phyloP scores from a whole-genome alignment of 2,113 vertebrate species.

The Myotis lucifugus region DNA sequence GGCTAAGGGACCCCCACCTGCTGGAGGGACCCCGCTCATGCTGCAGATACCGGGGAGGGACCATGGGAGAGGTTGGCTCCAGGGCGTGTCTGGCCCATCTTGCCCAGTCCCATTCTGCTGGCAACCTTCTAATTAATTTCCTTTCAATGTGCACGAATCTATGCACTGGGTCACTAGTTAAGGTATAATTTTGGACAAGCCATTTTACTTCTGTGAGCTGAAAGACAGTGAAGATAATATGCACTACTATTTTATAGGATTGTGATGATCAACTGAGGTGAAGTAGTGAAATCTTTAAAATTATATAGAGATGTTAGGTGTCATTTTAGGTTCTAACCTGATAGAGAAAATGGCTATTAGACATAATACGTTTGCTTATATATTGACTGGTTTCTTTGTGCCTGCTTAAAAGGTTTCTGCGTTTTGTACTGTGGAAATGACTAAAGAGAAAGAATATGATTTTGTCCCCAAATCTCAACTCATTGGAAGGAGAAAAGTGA shows the following conservation, averaged over 20 bases:
- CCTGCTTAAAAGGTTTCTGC: background rate
- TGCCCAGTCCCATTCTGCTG: too few relatives aligned
- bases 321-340: background rate
- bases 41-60: too few relatives aligned
- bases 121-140: too few relatives aligned
- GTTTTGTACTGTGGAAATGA: conserved; percentile 26
- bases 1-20: too few relatives aligned
- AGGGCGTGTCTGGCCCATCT: too few relatives aligned
- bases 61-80: too few relatives aligned
- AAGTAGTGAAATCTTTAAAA: background rate
- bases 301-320: background rate
- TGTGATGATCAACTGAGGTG: conserved; percentile 2
- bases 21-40: too few relatives aligned
- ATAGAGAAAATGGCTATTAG: conserved; percentile 20
- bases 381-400: background rate
- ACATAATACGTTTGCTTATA: background rate
- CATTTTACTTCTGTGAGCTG: background rate
- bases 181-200: conserved; percentile 8
- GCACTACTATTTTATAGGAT: background rate
- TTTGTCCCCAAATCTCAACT: background rate
- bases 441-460: background rate
- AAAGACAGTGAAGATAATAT: conserved; percentile 18
- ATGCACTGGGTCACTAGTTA: background rate
- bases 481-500: background rate
- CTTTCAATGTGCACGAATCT: too few relatives aligned